These are phyloP conservation scores for Epinephelus moara DNA, from an alignment of 2,113 vertebrate genomes.

Conservation along the genomic window DNA sequence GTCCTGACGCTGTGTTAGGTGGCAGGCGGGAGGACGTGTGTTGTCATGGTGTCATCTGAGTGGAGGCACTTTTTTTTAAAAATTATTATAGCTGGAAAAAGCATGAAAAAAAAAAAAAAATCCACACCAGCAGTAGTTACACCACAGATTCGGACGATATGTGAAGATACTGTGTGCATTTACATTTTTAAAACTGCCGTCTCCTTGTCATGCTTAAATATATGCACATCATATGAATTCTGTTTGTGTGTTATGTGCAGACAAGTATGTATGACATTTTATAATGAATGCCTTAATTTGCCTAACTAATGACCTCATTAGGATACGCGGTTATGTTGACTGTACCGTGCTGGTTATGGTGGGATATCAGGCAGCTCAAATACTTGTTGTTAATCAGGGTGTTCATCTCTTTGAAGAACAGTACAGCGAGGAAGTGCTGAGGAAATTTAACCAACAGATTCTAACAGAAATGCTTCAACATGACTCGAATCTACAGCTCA, in stretches of 20 bases:
- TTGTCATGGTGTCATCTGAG: slow-evolving; percentile 39
- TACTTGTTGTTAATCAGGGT: slow-evolving; percentile 39
- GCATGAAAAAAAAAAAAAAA: too few relatives aligned
- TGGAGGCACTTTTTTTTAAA: slow-evolving; percentile 2
- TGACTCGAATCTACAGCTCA: background rate
- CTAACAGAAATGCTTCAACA: background rate
- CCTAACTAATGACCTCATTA: slow-evolving; percentile 65
- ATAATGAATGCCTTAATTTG: slow-evolving; percentile 49
- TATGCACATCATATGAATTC: background rate
- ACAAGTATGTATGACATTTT: slow-evolving; percentile 26
- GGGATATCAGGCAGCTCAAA: slow-evolving; percentile 37
- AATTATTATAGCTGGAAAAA: too few relatives aligned
- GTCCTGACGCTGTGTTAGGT: slow-evolving; percentile 24
- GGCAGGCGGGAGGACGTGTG: slow-evolving; percentile 31
- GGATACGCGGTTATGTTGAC: slow-evolving; percentile 27
- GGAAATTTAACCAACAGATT: slow-evolving; percentile 25
- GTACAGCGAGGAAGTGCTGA: background rate
- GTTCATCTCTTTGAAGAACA: slow-evolving; percentile 32
- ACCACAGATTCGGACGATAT: too few relatives aligned
- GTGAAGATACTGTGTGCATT: slow-evolving; percentile 7
- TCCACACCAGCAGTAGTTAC: too few relatives aligned
- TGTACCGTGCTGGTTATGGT: slow-evolving; percentile 32
- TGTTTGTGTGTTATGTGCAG: background rate
- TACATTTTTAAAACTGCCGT: background rate
- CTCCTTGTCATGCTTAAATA: background rate